Evolutionary conservation across 2,888 invertebrate genomes (phyloP).

Genomic region (Heliconius hortense): DNA sequence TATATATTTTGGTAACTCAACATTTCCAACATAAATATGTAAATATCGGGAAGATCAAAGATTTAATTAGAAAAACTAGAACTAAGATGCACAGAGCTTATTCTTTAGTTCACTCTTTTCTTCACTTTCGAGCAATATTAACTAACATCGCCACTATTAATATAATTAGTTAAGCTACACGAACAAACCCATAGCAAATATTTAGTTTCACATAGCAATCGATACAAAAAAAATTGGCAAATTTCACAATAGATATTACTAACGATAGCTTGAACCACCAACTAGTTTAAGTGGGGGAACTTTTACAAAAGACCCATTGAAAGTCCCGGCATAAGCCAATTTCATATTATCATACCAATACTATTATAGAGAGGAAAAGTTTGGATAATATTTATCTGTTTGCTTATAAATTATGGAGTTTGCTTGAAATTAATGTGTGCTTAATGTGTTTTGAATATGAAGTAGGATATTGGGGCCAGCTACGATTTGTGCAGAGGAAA

Average conservation of each 20-base stretch:
- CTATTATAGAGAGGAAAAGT: background rate
- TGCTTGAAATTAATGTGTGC: background rate
- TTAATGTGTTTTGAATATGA: background rate
- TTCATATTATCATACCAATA: slow-evolving; percentile 2
- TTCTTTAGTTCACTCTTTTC: no score
- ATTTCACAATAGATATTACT: slow-evolving; percentile 10
- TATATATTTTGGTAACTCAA: no score
- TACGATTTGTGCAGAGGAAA: no score
- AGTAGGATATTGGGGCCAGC: background rate
- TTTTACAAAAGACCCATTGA: slow-evolving; percentile 14
- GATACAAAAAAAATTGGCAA: slow-evolving; percentile 12
- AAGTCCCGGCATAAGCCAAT: slow-evolving; percentile 13
- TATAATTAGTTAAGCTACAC: no score
- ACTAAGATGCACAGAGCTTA: no score
- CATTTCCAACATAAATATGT: no score
- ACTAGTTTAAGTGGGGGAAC: slow-evolving; percentile 6
- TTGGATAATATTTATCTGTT: slow-evolving; percentile 16
- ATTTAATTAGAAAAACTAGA: no score
- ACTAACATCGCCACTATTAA: no score
- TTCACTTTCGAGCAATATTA: no score
- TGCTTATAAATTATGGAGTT: background rate
- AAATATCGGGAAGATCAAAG: no score
- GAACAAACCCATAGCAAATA: background rate
- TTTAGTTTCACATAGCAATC: background rate
- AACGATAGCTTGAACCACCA: background rate